Evolutionary conservation across 2,888 invertebrate species (phyloP), one percentile per base, ranked within the genome.

Genomic region (Xylocampa areola): DNA sequence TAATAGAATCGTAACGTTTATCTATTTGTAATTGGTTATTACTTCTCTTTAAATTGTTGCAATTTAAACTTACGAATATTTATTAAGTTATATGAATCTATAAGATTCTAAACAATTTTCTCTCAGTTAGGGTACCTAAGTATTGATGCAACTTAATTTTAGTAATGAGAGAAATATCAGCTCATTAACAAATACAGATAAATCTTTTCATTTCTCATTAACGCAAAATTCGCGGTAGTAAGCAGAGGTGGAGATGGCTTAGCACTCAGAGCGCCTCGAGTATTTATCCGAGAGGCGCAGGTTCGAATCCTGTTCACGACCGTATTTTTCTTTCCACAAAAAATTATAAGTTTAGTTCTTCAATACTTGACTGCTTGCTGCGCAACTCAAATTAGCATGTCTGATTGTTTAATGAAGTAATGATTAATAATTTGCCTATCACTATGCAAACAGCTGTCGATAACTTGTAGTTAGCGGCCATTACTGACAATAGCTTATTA

Each of bases 381-480:
- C 44, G 48, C 40, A 62, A 41, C 35, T 40, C 33, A 2, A 16
- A 57, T 66, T 65, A 65, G 41, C 65, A 70, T 70, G 50, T 65
- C 41, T 70, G 60, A 67, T 70, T 71, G 67, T 67, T 30, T 62
- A 73, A 76, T 76, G 68, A 76, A 71, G 73, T 66, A 76, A 71
- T 71, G 63, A 76, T 73, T 52, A 66, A 71, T 60, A 67, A 71
- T 80, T 72, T 59, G 59, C 67, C 52, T 71, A 67, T 59, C 49
- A 37, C 17, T 44, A 79, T 69, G 76, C 81, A 74, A 74, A 78
- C 68, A 58, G 59, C 47, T 54, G 64, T 68, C 60, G 52, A 69
- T 68, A 68, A 68, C 68, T 45, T 63, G 68, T 68, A 70, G 79
- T 82, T 82, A 79, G 62, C 51, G 48, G 65, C 40, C 68, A 70